Conservation (phyloP, 30 jellyfish, hydroid and myxozoan species). For the Hydractinia echinata region DNA sequence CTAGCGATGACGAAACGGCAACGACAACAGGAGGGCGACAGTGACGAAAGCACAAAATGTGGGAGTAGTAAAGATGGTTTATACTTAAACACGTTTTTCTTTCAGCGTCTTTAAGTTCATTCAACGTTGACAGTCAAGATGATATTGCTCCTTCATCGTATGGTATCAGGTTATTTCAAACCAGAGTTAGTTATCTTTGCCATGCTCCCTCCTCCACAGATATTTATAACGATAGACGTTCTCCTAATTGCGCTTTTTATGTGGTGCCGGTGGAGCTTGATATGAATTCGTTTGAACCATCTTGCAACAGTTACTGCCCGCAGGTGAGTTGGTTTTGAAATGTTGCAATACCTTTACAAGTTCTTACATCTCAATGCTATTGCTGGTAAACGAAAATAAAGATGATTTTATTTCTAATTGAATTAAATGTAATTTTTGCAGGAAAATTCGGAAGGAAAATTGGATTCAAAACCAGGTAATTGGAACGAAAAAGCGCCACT, state of each 20-base stretch:
- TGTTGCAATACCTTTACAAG: background rate
- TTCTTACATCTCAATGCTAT: background rate
- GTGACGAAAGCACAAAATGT: too few species aligned
- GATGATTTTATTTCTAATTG: background rate
- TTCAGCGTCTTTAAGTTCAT: conserved; percentile 15
- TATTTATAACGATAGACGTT: background rate
- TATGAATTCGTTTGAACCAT: conserved; percentile 21
- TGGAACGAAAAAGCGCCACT: conserved; percentile 12
- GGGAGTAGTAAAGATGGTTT: too few species aligned
- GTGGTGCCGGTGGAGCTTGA: conserved; percentile 35
- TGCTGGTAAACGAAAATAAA: background rate
- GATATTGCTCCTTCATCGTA: conserved; percentile 24
- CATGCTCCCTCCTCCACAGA: conserved; percentile 26
- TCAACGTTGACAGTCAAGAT: conserved; percentile 31
- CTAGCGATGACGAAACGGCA: too few species aligned
- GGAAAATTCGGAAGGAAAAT: too few species aligned
- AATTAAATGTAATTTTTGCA: too few species aligned
- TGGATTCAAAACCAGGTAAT: too few species aligned
- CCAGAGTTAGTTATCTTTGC: conserved; percentile 13
- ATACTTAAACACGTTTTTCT: background rate
- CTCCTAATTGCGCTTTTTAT: conserved; percentile 34
- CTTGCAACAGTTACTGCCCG: conserved; percentile 32
- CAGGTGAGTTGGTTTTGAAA: background rate
- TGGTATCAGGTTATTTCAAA: conserved; percentile 16
- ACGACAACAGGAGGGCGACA: too few species aligned